phyloP scores from a whole-genome alignment of 2,113 vertebrate species.

The Prietella phreatophila region DNA sequence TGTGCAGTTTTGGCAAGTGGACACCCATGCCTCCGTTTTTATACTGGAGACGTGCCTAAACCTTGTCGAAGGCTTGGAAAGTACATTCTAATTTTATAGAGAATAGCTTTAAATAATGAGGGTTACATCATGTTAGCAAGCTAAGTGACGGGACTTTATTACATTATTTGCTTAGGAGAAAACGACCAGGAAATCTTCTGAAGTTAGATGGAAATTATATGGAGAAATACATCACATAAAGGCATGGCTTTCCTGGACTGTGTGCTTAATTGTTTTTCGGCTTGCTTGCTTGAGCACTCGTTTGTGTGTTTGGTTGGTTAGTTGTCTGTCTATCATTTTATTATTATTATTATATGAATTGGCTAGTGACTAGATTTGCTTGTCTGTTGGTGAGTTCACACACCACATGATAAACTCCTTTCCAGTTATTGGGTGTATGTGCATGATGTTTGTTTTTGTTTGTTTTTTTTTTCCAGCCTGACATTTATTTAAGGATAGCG shows the following conservation, averaged over 20 bases:
- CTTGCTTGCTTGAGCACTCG: background rate
- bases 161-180: background rate
- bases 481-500: constrained; percentile 33
- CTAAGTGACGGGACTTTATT: background rate
- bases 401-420: background rate
- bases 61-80: background rate
- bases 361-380: background rate
- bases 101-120: background rate
- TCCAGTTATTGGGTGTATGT: background rate
- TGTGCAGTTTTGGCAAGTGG: background rate
- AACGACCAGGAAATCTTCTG: background rate
- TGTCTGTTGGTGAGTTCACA: background rate
- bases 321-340: background rate
- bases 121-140: background rate
- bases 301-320: background rate
- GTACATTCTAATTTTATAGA: background rate
- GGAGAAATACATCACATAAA: background rate
- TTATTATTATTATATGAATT: background rate
- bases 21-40: background rate
- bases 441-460: background rate
- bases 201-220: background rate
- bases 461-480: background rate
- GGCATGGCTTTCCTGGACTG: background rate
- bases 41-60: background rate
- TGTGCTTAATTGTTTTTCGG: background rate